Evolutionary conservation across 2,888 invertebrate genomes (phyloP), one percentile per base, ranked within the genome.

Genomic region (Poecilobothrus nobilitatus): DNA sequence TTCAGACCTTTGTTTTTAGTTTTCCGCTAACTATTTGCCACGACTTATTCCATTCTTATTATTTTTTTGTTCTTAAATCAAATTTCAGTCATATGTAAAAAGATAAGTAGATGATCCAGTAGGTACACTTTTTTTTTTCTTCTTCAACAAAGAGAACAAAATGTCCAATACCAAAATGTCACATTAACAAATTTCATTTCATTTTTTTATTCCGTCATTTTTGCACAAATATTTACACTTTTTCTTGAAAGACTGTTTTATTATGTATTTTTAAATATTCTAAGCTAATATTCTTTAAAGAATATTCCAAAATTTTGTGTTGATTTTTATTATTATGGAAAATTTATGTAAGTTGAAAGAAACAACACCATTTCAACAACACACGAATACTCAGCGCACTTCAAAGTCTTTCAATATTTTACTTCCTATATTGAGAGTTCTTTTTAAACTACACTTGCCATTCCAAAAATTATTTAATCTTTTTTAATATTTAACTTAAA

Each of bases 141-240:
- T 53, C 53, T 53, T 53, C 53, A 53, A 53, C 53, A 53, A 53
- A 53, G 53, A 53, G 53, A 53, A 53, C 53, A 53, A 53, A 53
- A 53, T 53, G 53, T 53, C 53, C 53, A 53, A 53, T 53, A 18
- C 53, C 53, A 53, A 53, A 53, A 53, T 53, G 53, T 53, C 53
- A 53, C 53, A 18, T 53, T 53, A 53, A 53, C n/a, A 53, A 53
- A 53, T 53, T 53, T 53, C 53, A 53, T 53, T 53, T 53, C 53
- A 53, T 18, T 53, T 53, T 53, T 53, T 53, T 53, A 53, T 53
- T 53, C 53, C 53, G 53, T 53, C 53, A 53, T 53, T 53, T 53
- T 37, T 53, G 2, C 53, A 53, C 18, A 18, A 53, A 12, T 53
- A 53, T 53, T 53, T 53, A n/a, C 53, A 53, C 18, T 53, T 53